Evolutionary conservation across 2,888 invertebrate species (phyloP), one percentile per base, ranked within the genome.

Genomic region (Reticulitermes lucifugus): DNA sequence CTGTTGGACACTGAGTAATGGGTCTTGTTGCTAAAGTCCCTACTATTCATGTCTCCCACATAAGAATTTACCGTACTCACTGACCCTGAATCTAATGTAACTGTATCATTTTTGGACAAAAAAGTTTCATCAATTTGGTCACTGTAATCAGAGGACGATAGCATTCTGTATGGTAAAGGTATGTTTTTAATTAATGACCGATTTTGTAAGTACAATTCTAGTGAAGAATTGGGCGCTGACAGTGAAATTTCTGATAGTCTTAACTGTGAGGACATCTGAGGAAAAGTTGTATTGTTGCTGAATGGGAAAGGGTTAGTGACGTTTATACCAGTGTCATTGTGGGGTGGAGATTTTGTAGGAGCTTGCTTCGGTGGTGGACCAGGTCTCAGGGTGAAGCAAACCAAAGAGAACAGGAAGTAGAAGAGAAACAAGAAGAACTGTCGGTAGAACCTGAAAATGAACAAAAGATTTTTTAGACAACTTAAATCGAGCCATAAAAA

Each of bases 371-470:
- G 91, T 4, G 92, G 92, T 0, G 97, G 97, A 0, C 97, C 97
- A 0, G 99, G 99, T 5, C 99, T 94, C 79, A 97, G 91, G 2
- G 96, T 96, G 89, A 99, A 98, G 88, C 98, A 97, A 12, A 96
- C 93, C 87, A 98, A 91, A 6, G 98, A 98, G 79, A 98, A 93
- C 51, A 98, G 89, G 90, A 99, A 99, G 91, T 99, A 99, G 86
- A 96, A 94, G 21, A 96, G 94, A 91, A 99, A 99, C 84, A 97
- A 93, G 87, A 96, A 95, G 90, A 99, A 98, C 89, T 98, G 97
- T 9, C 96, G 93, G 90, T 98, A 98, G 91, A 99, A 98, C 86
- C 98, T 97, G 90, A 71, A 91, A 90, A 55, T 4, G 55, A 55
- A 55, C 14, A 55, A 18, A 55, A 55, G 55, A 46, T 46, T 46